phyloP scores from a whole-genome alignment of 1,140 invertebrate genomes.

The Tetranychus urticae region DNA sequence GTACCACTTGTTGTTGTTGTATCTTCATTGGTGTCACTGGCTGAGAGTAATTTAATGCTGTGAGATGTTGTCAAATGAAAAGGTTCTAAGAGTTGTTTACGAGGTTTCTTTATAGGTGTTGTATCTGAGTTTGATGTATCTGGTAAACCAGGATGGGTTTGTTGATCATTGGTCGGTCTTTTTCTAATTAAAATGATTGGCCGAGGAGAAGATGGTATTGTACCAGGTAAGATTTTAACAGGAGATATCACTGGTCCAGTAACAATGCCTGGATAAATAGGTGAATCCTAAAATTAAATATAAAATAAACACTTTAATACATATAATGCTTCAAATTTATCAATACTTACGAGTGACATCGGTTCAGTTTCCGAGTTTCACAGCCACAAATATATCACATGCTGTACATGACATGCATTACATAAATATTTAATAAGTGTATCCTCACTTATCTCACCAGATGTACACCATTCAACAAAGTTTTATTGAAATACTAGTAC shows the following conservation, averaged over 20 bases:
- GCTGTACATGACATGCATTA: too few relatives aligned
- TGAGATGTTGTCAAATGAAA: slow-evolving; percentile 3
- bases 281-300: not conserved
- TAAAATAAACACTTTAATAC: too few relatives aligned
- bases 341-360: too few relatives aligned
- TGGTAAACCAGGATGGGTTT: not conserved
- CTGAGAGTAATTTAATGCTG: not conserved
- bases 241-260: not conserved
- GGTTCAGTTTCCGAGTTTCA: too few relatives aligned
- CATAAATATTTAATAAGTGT: too few relatives aligned
- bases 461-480: too few relatives aligned
- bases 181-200: not conserved
- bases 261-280: not conserved
- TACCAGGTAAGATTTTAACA: not conserved
- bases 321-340: too few relatives aligned
- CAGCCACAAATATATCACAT: too few relatives aligned
- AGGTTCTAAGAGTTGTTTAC: slow-evolving; percentile 9
- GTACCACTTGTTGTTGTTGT: not conserved
- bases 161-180: not conserved
- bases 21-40: not conserved
- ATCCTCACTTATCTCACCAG: too few relatives aligned
- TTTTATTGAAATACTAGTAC: too few relatives aligned
- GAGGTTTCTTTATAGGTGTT: slow-evolving; percentile 7
- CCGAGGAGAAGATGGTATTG: not conserved
- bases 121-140: not conserved